Evolutionary conservation across 2,888 invertebrate species (phyloP).

Genomic region (Synergus umbraculus): DNA sequence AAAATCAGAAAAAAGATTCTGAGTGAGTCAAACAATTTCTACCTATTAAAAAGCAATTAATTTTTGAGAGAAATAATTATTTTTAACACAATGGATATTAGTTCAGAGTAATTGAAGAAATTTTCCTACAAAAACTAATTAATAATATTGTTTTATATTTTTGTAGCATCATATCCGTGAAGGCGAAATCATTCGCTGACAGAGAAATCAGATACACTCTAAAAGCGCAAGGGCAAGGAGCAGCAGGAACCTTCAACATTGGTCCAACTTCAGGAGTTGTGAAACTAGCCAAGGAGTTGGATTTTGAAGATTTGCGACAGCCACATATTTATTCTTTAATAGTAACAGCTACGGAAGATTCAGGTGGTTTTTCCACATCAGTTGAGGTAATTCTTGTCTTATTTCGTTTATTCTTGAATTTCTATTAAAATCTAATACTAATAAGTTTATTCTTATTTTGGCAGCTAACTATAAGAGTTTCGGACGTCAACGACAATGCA

Average conservation of each 20-base stretch:
- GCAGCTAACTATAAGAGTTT: slow-evolving; percentile 94
- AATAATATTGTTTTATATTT: slow-evolving; percentile 38
- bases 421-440: too few relatives aligned
- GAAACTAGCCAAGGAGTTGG: slow-evolving; percentile 95
- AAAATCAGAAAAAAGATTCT: slow-evolving; percentile 97
- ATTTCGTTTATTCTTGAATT: slow-evolving; percentile 38
- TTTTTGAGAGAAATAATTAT: background rate
- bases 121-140: too few relatives aligned
- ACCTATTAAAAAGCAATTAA: background rate
- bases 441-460: slow-evolving; percentile 10
- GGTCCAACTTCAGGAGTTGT: slow-evolving; percentile 96
- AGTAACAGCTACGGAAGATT: slow-evolving; percentile 97
- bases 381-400: slow-evolving; percentile 85
- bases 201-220: slow-evolving; percentile 97
- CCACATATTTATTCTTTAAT: slow-evolving; percentile 95
- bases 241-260: slow-evolving; percentile 95
- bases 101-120: too few relatives aligned
- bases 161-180: slow-evolving; percentile 94
- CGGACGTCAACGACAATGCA: slow-evolving; percentile 98
- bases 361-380: slow-evolving; percentile 96
- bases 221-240: slow-evolving; percentile 94
- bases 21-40: slow-evolving; percentile 85
- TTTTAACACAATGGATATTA: too few relatives aligned
- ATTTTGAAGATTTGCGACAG: slow-evolving; percentile 97
- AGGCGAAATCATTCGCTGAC: slow-evolving; percentile 98